These are phyloP conservation scores for Tinamus major DNA, from an alignment of 2,797 vertebrate species.

Conservation along the genomic window DNA sequence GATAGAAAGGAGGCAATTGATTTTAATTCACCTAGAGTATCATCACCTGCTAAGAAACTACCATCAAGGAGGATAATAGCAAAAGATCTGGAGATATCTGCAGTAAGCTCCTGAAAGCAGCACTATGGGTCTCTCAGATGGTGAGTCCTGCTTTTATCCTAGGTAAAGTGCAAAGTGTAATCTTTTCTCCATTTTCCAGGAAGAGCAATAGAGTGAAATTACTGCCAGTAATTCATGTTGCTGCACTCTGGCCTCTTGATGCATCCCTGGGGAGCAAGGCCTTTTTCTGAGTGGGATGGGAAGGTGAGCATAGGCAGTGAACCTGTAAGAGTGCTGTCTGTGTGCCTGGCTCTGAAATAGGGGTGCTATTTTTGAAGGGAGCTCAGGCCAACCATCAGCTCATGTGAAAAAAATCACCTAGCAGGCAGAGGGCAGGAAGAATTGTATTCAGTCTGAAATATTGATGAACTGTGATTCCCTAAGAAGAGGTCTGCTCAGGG, in stretches of 20 bases:
- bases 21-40: background rate
- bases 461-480: background rate
- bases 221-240: rapidly evolving
- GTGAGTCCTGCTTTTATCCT: background rate
- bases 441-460: background rate
- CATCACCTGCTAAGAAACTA: background rate
- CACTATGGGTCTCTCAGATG: rapidly evolving
- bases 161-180: background rate
- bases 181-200: rapidly evolving
- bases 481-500: background rate
- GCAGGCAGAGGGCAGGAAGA: rapidly evolving
- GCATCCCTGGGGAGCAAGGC: background rate
- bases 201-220: rapidly evolving
- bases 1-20: rapidly evolving
- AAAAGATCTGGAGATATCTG: background rate
- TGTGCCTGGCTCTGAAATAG: rapidly evolving
- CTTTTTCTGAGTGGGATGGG: background rate
- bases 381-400: rapidly evolving
- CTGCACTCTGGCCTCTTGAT: background rate
- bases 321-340: rapidly evolving
- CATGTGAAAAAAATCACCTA: rapidly evolving
- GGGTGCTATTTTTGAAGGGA: background rate
- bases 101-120: background rate
- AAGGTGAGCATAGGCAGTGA: background rate
- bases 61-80: background rate